Conservation (phyloP, 2,113 vertebrate genomes). For the Thomomys bottae region DNA sequence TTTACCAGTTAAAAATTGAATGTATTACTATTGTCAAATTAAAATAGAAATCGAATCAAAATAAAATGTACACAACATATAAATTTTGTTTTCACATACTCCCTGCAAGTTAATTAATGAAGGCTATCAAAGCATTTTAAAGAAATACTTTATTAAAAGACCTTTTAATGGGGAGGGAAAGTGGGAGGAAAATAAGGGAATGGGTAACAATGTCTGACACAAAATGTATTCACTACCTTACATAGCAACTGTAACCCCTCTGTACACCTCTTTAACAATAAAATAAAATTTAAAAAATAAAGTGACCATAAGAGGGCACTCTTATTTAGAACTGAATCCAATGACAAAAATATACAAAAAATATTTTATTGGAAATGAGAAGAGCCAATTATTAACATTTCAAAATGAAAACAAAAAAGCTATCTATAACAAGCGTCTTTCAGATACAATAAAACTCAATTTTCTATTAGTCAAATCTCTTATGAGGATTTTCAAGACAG, state of each 20-base stretch:
- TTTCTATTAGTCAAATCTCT: neutral
- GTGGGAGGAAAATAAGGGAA: no score
- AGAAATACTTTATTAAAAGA: neutral
- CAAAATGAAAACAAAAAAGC: neutral
- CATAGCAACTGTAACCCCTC: no score
- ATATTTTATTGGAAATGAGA: neutral
- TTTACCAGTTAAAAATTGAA: neutral
- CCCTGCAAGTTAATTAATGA: neutral
- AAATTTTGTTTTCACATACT: neutral
- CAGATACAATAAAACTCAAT: neutral
- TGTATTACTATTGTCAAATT: neutral
- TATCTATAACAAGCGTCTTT: neutral
- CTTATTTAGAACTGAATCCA: slow-evolving; percentile 39
- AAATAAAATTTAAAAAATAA: no score
- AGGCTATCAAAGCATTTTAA: neutral
- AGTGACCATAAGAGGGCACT: slow-evolving; percentile 65
- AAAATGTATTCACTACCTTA: no score
- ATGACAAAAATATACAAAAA: neutral
- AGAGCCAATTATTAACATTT: neutral
- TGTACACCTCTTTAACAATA: no score
- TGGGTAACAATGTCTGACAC: no score
- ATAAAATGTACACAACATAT: neutral
- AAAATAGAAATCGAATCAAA: neutral
- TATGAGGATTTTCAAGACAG: neutral
- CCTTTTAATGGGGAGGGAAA: no score